Base-by-base conservation (phyloP, 2,888 invertebrate species). In the Gastracanthus pulcherrimus region DNA sequence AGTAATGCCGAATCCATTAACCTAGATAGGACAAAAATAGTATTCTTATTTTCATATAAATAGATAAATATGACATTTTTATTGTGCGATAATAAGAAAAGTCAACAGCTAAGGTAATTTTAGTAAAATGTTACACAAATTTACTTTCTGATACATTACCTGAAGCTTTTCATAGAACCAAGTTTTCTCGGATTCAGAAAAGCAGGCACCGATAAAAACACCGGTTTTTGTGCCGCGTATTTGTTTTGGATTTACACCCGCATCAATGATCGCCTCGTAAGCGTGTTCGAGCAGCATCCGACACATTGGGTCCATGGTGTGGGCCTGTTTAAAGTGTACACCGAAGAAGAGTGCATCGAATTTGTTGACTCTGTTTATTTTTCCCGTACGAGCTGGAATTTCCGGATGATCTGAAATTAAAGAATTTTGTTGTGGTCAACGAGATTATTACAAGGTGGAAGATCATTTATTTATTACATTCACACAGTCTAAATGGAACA, bases 11-110 rank as follows among this genome's bases (percentile, higher is more conserved):
- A n/a, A n/a, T n/a, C n/a, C n/a, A n/a, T n/a, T 95, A 96, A 3
- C 97, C 97, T 0, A 98, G 98, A 0, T 98, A 98, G 87, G 95
- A 95, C 31, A 97, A 93, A 48, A 98, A 98, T 82, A 98, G 94
- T 92, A 95, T 95, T 81, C 92, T 92, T 0, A 93, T 88, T 89
- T 89, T 62, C 11, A 67, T 4, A 11, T 45, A n/a, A n/a, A n/a
- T n/a, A n/a, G n/a, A n/a, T n/a, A n/a, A n/a, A n/a, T n/a, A n/a
- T n/a, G n/a, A n/a, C n/a, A n/a, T n/a, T n/a, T n/a, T n/a, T n/a
- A n/a, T n/a, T n/a, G n/a, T n/a, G n/a, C n/a, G n/a, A n/a, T n/a
- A n/a, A n/a, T n/a, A n/a, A n/a, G n/a, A n/a, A n/a, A n/a, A n/a
- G n/a, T n/a, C n/a, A n/a, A n/a, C n/a, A n/a, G n/a, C n/a, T n/a